Base-by-base conservation (phyloP, 2,797 vertebrate species). In the Neosalanx taihuensis region DNA sequence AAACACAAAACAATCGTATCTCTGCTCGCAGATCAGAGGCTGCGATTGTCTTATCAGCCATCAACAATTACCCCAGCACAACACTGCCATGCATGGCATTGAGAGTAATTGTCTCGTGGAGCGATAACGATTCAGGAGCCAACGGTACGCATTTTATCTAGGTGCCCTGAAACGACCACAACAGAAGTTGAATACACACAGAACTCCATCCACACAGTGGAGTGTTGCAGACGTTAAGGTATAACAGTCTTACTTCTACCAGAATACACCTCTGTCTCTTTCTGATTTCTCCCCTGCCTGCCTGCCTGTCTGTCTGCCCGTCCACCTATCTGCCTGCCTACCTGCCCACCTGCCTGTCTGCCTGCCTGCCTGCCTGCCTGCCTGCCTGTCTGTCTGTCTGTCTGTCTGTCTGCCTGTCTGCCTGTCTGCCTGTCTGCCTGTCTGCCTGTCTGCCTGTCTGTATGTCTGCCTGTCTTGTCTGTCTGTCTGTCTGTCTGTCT, bases 361-460 rank as follows among this genome's bases (percentile, higher is more conserved):
- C 84, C 86, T 88, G 79, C 81, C 84, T 86, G 75, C 85, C 81
- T 91, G 86, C 88, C 88, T 88, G 87, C 86, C 85, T 89, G 89
- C 83, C 89, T 90, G 89, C 86, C 90, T 84, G 92, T 64, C 41
- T 33, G 59, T 20, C 37, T 30, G 58, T 51, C 69, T 26, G 17
- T 15, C 61, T n/a, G n/a, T n/a, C n/a, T n/a, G n/a, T n/a, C n/a
- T n/a, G n/a, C n/a, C n/a, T n/a, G n/a, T n/a, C n/a, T n/a, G n/a
- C n/a, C n/a, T n/a, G n/a, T n/a, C n/a, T n/a, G n/a, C n/a, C n/a
- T n/a, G n/a, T n/a, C n/a, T n/a, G n/a, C n/a, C n/a, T n/a, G n/a
- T n/a, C n/a, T n/a, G n/a, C n/a, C n/a, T n/a, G n/a, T n/a, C n/a
- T n/a, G n/a, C n/a, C n/a, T n/a, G n/a, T n/a, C n/a, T n/a, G n/a